phyloP scores from a whole-genome alignment of 2,797 vertebrate genomes.

The Protosalanx chinensis region DNA sequence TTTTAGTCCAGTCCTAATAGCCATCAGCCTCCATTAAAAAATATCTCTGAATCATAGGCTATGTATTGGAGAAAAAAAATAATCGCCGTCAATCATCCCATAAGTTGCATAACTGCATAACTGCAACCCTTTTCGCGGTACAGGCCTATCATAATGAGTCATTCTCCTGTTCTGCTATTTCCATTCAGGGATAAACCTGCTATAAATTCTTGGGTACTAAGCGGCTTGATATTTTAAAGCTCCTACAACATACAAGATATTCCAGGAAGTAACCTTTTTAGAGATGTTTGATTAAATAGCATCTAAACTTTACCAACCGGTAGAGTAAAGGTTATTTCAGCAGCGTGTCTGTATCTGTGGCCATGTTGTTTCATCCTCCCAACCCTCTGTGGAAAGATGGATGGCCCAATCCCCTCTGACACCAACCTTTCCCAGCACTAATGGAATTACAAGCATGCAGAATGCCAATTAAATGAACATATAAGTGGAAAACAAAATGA shows the following conservation, averaged over 20 bases:
- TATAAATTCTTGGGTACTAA: neutral
- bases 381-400: slow-evolving; percentile 20
- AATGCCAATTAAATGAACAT: slow-evolving; percentile 73
- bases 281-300: neutral
- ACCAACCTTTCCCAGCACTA: slow-evolving; percentile 69
- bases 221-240: too few relatives aligned
- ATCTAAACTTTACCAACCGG: neutral
- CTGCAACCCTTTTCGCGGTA: too few relatives aligned
- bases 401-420: slow-evolving; percentile 64
- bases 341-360: neutral
- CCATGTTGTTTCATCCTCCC: slow-evolving; percentile 20
- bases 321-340: neutral
- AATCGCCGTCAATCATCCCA: too few relatives aligned
- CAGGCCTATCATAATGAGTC: too few relatives aligned
- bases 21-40: neutral
- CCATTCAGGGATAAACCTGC: neutral
- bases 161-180: too few relatives aligned
- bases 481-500: slow-evolving; percentile 61
- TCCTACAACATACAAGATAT: too few relatives aligned
- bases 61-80: too few relatives aligned
- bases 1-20: neutral
- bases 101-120: too few relatives aligned
- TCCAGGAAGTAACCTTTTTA: neutral
- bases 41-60: neutral
- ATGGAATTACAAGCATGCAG: slow-evolving; percentile 66